A percentile compares a stretch with the other conserved stretches of the same genome.
Conservation (phyloP, 92 coral and sea anemone species). For the Zoanthus solanderi region DNA sequence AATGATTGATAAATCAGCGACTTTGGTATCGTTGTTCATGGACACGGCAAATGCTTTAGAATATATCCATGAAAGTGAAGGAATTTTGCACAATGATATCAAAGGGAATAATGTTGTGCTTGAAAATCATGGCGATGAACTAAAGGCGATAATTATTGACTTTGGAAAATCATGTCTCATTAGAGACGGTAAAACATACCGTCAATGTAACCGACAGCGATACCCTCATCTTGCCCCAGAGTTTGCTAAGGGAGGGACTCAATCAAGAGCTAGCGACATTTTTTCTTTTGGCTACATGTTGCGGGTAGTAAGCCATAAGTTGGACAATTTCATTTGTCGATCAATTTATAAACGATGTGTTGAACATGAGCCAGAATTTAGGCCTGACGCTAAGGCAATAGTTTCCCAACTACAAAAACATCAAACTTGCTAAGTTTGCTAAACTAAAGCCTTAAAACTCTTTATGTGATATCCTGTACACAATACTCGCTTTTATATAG, state of each 20-base stretch:
- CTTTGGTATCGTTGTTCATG: background rate
- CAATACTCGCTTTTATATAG: too few relatives aligned
- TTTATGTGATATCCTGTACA: background rate
- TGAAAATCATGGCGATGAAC: background rate
- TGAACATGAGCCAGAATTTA: background rate
- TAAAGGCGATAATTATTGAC: conserved; percentile 14
- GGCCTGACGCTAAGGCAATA: background rate
- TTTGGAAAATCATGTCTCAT: background rate
- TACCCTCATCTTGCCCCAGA: conserved; percentile 32
- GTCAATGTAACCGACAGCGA: background rate
- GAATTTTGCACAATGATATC: conserved; percentile 9
- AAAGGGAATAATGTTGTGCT: conserved; percentile 9
- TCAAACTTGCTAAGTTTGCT: background rate
- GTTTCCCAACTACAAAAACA: background rate
- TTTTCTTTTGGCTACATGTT: conserved; percentile 16
- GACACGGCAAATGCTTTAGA: background rate
- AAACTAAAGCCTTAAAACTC: background rate
- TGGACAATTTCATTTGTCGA: background rate
- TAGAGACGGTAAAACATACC: background rate
- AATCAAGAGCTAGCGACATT: conserved; percentile 16
- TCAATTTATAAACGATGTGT: background rate
- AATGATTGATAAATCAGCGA: background rate
- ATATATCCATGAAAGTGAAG: background rate
- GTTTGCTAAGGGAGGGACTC: background rate
- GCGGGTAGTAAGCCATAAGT: background rate